Conservation (phyloP, 2,797 vertebrate species). For the Gastrophryne carolinensis region DNA sequence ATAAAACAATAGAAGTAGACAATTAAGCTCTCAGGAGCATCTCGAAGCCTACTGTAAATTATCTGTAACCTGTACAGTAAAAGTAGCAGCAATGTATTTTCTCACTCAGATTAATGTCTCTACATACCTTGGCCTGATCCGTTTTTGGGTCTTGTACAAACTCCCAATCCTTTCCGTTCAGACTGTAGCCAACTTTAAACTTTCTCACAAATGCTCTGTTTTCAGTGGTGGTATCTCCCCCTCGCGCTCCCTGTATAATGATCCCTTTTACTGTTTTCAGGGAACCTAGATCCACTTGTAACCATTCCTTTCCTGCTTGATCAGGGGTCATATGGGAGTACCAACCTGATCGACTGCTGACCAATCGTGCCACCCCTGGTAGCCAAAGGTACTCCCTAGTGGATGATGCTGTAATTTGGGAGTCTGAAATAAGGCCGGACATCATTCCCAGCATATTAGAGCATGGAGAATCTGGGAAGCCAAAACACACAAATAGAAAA, state of each 20-base stretch:
- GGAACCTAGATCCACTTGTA: slow-evolving; percentile 87
- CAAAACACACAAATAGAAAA: too few species aligned
- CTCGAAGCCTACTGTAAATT: too few species aligned
- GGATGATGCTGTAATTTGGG: slow-evolving; percentile 93
- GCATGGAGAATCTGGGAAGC: slow-evolving; percentile 83
- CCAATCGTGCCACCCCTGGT: slow-evolving; percentile 85
- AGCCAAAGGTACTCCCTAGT: slow-evolving; percentile 91
- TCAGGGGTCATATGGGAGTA: slow-evolving; percentile 86
- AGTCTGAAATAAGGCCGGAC: slow-evolving; percentile 88
- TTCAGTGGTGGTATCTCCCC: slow-evolving; percentile 84
- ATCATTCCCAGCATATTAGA: slow-evolving; percentile 95
- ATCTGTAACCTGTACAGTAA: too few species aligned
- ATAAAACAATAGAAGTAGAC: not conserved
- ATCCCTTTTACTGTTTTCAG: slow-evolving; percentile 86
- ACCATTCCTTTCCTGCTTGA: slow-evolving; percentile 90
- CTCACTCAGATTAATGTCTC: not conserved
- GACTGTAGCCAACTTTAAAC: slow-evolving; percentile 91
- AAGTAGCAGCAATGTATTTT: too few species aligned
- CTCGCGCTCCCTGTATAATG: slow-evolving; percentile 93
- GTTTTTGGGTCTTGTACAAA: slow-evolving; percentile 86
- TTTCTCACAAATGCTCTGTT: slow-evolving; percentile 93
- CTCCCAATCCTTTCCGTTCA: slow-evolving; percentile 90
- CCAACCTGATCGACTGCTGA: slow-evolving; percentile 95
- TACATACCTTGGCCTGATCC: slow-evolving; percentile 83
- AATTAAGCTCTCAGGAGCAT: not conserved